Percentiles rank a stretch among this genome's conserved stretches.
Conservation (phyloP, 2,797 vertebrate species). For the Huso huso region DNA sequence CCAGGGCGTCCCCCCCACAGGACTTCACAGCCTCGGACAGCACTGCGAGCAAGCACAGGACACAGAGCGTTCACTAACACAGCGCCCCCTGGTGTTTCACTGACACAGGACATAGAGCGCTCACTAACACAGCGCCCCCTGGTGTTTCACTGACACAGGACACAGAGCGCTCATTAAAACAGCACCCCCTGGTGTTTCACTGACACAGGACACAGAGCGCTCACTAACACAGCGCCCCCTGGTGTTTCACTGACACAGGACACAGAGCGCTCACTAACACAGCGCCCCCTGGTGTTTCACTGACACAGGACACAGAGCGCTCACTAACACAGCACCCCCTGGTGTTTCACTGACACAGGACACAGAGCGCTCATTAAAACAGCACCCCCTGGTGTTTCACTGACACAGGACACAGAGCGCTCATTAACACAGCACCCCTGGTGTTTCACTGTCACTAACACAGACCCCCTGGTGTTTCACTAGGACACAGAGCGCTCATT, state of each 20-base stretch:
- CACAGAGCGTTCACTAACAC: too few relatives aligned
- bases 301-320: background rate
- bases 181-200: background rate
- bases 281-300: too few relatives aligned
- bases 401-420: background rate
- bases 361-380: too few relatives aligned
- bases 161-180: constrained; percentile 7
- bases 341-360: too few relatives aligned
- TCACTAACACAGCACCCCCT: background rate
- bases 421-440: too few relatives aligned
- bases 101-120: too few relatives aligned
- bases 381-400: too few relatives aligned
- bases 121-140: too few relatives aligned
- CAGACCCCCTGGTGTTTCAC: too few relatives aligned
- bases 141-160: too few relatives aligned
- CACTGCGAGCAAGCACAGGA: constrained; percentile 41
- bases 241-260: background rate
- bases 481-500: background rate
- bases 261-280: background rate
- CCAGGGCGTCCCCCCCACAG: constrained; percentile 69
- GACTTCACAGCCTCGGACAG: constrained; percentile 73
- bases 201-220: background rate
- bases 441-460: too few relatives aligned
- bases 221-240: background rate
- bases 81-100: too few relatives aligned